Percentiles rank a stretch among this genome's conserved stretches.
Conservation (phyloP, 2,888 invertebrate species). For the Stenichneumon culpator region DNA sequence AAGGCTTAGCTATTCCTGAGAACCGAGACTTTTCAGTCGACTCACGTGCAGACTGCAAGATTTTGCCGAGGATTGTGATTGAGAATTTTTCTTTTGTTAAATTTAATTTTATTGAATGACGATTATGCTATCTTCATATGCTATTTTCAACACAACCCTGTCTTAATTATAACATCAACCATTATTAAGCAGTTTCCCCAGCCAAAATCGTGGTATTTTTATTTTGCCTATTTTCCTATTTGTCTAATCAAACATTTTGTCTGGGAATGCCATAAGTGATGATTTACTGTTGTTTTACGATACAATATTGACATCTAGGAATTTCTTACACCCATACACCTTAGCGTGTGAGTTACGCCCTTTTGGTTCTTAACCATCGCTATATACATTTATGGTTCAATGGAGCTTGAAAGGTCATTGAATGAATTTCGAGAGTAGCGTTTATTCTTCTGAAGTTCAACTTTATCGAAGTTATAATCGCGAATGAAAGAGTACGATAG, state of each 20-base stretch:
- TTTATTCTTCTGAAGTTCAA: neutral
- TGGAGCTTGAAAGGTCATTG: neutral
- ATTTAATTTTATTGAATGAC: too few species aligned
- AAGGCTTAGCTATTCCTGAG: neutral
- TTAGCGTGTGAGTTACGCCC: neutral
- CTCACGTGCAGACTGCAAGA: too few species aligned
- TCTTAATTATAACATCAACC: too few species aligned
- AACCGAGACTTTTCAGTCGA: neutral
- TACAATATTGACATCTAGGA: too few species aligned
- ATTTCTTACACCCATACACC: neutral
- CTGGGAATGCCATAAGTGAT: too few species aligned
- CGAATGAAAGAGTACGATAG: slow-evolving; percentile 10
- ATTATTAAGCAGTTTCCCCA: too few species aligned
- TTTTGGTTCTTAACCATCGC: neutral
- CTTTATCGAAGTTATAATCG: neutral
- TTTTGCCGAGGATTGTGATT: too few species aligned
- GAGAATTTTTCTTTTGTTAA: too few species aligned
- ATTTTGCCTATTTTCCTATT: neutral
- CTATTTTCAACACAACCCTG: too few species aligned
- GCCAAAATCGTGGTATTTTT: too few species aligned
- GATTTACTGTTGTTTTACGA: too few species aligned
- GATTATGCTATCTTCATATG: too few species aligned
- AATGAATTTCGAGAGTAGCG: neutral
- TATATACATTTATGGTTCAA: neutral
- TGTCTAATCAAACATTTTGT: neutral